Base-by-base conservation (phyloP, 2,113 vertebrate species). In the Anolis sagrei region DNA sequence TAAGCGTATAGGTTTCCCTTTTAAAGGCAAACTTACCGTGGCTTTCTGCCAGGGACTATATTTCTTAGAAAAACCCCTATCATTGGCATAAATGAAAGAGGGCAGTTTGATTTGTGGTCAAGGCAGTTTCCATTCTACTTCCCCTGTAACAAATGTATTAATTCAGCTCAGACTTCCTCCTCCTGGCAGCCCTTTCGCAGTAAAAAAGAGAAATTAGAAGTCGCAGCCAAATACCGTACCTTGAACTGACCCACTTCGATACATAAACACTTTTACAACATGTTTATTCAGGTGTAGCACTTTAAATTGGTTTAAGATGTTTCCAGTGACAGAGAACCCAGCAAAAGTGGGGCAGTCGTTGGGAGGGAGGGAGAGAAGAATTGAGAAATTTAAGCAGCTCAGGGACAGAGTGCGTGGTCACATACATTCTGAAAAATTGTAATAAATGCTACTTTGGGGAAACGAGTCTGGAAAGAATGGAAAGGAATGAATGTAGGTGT, bases 231-330 rank as follows among this genome's bases (percentile, higher is more conserved):
- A 97, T 97, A 95, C 95, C 96, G 95, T 97, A 96, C 96, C 96
- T 97, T 97, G 96, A 97, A 97, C 95, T 97, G 96, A 97, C 96
- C 97, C 96, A 97, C 96, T 97, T 97, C 96, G 95, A 96, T 97
- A 97, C 95, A 97, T 97, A 97, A 97, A 97, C 97, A 97, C 95
- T 97, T 97, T 96, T 97, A 97, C 95, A 97, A 96, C 95, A 94
- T 97, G 97, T 97, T 97, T 97, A 97, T 97, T 97, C 97, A 97
- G 97, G 96, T 97, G 97, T 96, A 96, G 95, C 95, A 94, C 96
- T 97, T 97, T 95, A 97, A 97, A 97, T 97, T 97, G 96, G 96
- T 96, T 97, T 97, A 97, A 97, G 96, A 97, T 97, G 96, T 96
- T 96, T 96, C 95, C 95, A 96, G 93, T 96, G 95, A 97, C 95